Evolutionary conservation across 2,888 invertebrate species (phyloP), one percentile per base, ranked within the genome.

Genomic region (Chloroclystis v-ata): DNA sequence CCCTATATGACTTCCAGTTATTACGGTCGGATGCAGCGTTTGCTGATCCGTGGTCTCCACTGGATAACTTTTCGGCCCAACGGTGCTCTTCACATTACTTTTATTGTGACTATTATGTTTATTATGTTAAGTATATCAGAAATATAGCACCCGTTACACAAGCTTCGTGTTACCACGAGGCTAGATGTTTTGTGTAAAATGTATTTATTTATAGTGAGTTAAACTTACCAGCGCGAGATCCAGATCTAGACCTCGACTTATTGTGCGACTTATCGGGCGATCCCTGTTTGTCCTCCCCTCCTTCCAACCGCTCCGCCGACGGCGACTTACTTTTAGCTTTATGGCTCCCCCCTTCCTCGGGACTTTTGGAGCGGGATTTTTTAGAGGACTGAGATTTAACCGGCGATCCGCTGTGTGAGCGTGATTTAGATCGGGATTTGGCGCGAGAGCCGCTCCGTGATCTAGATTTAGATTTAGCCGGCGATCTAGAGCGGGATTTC

Each of bases 221-320:
- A 7, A 12, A 51, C 63, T 57, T 11, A 67, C 67, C 61, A 29
- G 54, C 38, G 0, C 61, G 66, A 4, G 67, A 60, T 41, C 48
- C 51, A 8, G 56, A 59, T 11, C 32, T 28, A 1, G 56, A 57
- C 9, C 49, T 57, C 4, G 64, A 53, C 6, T 50, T 47, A 1
- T 20, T 20, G 20, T 20, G 20, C 20, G 20, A 20, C 5, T 20
- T 20, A 20, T 20, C 20, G 20, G 20, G 20, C 20, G 20, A 20
- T 20, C 20, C 14, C n/a, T 32, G 37, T 5, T 8, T 2, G 13
- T 1, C 24, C 7, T 37, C 47, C 9, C 20, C 28, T 11, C 32
- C 37, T 5, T 28, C 47, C 29, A 1, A 1, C 10, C 8, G 28
- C 28, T 28, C 30, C 16, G 11, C 12, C 13, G 37, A 14, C 20